Conservation (phyloP, 2,797 vertebrate species). For the Argya squamiceps region DNA sequence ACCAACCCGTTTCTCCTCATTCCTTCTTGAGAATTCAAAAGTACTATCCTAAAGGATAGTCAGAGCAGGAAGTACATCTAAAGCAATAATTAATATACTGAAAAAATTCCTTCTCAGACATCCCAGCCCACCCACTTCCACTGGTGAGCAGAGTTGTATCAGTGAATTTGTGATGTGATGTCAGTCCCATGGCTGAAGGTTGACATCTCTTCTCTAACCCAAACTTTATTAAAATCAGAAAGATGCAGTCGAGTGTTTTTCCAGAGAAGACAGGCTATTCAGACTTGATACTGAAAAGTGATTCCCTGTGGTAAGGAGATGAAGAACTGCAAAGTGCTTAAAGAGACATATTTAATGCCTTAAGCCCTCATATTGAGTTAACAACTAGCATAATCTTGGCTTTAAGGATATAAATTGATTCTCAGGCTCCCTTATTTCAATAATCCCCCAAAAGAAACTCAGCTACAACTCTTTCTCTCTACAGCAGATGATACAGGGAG, state of each 20-base stretch:
- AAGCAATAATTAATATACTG: conserved; percentile 66
- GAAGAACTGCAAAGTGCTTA: conserved; percentile 63
- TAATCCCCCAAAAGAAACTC: conserved; percentile 23
- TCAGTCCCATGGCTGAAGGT: conserved; percentile 12
- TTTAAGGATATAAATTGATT: conserved; percentile 66
- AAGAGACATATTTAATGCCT: conserved; percentile 66
- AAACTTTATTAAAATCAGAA: conserved; percentile 69
- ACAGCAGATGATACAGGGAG: background rate
- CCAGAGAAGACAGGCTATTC: conserved; percentile 58
- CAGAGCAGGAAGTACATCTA: conserved; percentile 39
- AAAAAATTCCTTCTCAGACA: conserved; percentile 43
- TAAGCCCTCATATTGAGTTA: conserved; percentile 66
- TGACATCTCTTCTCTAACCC: conserved; percentile 42
- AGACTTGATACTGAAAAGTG: conserved; percentile 52
- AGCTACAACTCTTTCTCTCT: conserved; percentile 26
- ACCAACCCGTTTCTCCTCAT: background rate
- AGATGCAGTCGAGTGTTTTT: conserved; percentile 57
- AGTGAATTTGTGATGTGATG: conserved; percentile 58
- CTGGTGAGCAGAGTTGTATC: background rate
- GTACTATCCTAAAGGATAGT: background rate
- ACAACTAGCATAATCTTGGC: conserved; percentile 42
- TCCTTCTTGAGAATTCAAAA: background rate
- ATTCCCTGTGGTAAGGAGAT: conserved; percentile 60
- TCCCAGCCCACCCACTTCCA: background rate
- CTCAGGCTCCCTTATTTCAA: conserved; percentile 61